Percentiles rank a stretch among this genome's conserved stretches.
Evolutionary conservation across 2,888 invertebrate species (phyloP).

Genomic region (Andrena camellia): DNA sequence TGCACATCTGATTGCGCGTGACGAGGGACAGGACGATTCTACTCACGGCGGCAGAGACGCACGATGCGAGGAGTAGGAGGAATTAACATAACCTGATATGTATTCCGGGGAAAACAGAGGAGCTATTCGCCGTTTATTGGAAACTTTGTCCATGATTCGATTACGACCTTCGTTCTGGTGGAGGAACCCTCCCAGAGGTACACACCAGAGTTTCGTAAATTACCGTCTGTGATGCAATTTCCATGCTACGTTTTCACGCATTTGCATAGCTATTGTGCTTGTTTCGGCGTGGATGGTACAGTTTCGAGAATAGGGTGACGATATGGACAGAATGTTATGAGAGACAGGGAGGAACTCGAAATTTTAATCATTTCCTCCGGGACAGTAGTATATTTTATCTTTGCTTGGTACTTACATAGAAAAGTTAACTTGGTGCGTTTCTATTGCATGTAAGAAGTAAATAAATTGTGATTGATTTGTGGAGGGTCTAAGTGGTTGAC

Average conservation of each 20-base stretch:
- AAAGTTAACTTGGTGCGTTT: neutral
- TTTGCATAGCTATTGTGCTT: slow-evolving; percentile 27
- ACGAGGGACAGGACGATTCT: neutral
- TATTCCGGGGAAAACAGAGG: slow-evolving; percentile 18
- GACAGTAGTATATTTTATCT: neutral
- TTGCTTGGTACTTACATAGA: neutral
- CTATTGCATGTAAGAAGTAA: neutral
- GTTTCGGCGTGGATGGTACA: neutral
- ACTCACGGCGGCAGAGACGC: neutral
- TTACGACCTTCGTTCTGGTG: neutral
- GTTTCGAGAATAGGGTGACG: neutral
- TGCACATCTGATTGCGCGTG: neutral
- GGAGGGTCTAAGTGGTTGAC: neutral
- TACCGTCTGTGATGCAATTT: slow-evolving; percentile 1
- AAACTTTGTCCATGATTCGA: slow-evolving; percentile 14
- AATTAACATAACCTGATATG: slow-evolving; percentile 55
- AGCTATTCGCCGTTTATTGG: slow-evolving; percentile 25
- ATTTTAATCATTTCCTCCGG: neutral
- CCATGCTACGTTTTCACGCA: neutral
- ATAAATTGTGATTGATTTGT: neutral
- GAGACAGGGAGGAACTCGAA: neutral
- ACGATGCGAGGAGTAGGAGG: neutral
- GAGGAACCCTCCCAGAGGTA: neutral
- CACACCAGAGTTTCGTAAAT: neutral
- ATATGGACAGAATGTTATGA: neutral